Evolutionary conservation across 2,888 invertebrate species (phyloP), one percentile per base, ranked within the genome.

Genomic region (Drosophila pegasa): DNA sequence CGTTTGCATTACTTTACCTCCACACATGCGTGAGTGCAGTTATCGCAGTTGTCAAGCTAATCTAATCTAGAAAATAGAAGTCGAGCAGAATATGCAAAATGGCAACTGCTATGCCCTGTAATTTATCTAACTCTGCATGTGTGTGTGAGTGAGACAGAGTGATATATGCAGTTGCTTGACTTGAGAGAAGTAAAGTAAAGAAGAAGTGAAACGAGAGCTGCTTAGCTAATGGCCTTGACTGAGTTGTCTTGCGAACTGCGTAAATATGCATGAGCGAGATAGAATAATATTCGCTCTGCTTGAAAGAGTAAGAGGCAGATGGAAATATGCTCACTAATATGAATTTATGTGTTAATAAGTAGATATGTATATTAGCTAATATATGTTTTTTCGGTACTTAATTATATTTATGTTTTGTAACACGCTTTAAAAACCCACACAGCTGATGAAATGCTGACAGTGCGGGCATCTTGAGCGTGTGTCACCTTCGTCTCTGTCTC

Each of bases 351-450:
- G 5, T 16, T 8, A 25, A 25, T 22, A 8, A 22, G 3, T 22
- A 22, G 12, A 12, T 3, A 12, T 47, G 18, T 31, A 47, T 33
- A 33, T n/a, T n/a, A n/a, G 4, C 25, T n/a, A 25, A 43, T 25
- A 25, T n/a, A 45, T 27, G 14, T 16, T 12, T 20, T 16, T 12
- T 20, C 5, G 0, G 2, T 16, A 22, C 10, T 0, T 50, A 37
- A n/a, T 16, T 31, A 18, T 16, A 31, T 25, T 38, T 29, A 27
- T 12, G 37, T 47, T 38, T 40, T 81, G 80, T 87, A 41, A 50
- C 80, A 78, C 80, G 50, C 87, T 80, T 74, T 88, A 88, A 85
- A 90, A 89, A 80, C 87, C 89, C 77, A 63, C 63, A 56, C 63
- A 72, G 45, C 45, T 51, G 64, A 54, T 5, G 20, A 6, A 50